Evolutionary conservation across 2,888 invertebrate genomes (phyloP).

Genomic region (Trichogramma evanescens): DNA sequence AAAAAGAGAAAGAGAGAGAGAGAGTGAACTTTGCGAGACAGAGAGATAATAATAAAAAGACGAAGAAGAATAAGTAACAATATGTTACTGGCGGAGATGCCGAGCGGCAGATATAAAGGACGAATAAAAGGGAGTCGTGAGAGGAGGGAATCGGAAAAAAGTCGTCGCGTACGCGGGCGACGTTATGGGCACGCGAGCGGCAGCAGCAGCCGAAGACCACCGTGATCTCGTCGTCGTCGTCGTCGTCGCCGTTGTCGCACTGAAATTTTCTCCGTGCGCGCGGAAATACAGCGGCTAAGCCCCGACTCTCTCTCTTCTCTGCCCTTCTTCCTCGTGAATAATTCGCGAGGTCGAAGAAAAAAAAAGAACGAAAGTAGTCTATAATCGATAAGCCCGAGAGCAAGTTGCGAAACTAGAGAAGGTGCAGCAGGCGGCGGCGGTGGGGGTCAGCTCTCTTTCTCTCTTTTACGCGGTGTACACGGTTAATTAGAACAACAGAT

Average conservation of each 20-base stretch:
- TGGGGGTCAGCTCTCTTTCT: background rate
- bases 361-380: slow-evolving; percentile 19
- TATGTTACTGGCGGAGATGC: slow-evolving; percentile 16
- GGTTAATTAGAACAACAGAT: too few relatives aligned
- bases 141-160: slow-evolving; percentile 15
- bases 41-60: too few relatives aligned
- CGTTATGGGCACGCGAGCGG: too few relatives aligned
- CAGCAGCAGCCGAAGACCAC: slow-evolving; percentile 8
- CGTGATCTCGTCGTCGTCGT: slow-evolving; percentile 7
- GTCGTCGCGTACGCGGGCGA: slow-evolving; percentile 3
- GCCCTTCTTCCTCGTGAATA: slow-evolving; percentile 34
- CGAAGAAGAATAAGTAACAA: slow-evolving; percentile 1
- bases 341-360: slow-evolving; percentile 24
- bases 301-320: too few relatives aligned
- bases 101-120: slow-evolving; percentile 20
- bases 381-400: slow-evolving; percentile 33
- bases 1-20: too few relatives aligned
- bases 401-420: slow-evolving; percentile 11
- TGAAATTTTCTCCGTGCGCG: slow-evolving; percentile 7
- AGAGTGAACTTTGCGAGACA: too few relatives aligned
- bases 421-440: slow-evolving; percentile 13
- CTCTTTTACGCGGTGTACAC: too few relatives aligned
- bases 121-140: slow-evolving; percentile 8
- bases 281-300: slow-evolving; percentile 3
- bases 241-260: too few relatives aligned